Percentiles rank a stretch among this genome's conserved stretches.
Evolutionary conservation across 2,113 vertebrate species (phyloP).

Genomic region (Trachemys scripta): DNA sequence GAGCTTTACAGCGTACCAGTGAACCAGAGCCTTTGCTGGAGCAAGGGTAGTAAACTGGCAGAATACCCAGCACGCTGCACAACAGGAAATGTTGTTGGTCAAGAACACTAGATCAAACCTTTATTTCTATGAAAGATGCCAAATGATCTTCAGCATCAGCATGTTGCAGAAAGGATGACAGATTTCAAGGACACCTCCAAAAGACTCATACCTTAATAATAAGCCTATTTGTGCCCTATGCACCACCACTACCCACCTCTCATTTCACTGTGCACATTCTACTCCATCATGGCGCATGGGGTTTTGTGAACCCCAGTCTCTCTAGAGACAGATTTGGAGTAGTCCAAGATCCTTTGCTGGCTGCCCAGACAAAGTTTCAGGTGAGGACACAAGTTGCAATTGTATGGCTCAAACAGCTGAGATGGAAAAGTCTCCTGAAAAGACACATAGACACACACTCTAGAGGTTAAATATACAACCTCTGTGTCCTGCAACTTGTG

Average conservation of each 20-base stretch:
- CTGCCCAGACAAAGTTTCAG: neutral
- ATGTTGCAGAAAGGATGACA: neutral
- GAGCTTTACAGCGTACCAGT: constrained; percentile 60
- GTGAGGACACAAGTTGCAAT: neutral
- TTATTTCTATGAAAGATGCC: neutral
- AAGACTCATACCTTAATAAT: neutral
- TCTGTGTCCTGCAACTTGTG: constrained; percentile 33
- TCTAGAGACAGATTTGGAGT: neutral
- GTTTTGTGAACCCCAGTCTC: neutral
- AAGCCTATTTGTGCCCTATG: neutral
- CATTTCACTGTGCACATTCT: neutral
- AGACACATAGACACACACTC: constrained; percentile 26
- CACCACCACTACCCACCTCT: neutral
- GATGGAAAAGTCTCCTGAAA: neutral
- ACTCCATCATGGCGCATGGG: neutral
- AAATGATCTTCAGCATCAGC: neutral
- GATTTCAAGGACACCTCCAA: neutral
- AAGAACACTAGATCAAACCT: neutral
- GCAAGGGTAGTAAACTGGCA: neutral
- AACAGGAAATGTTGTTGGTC: constrained; percentile 7
- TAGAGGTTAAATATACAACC: constrained; percentile 59
- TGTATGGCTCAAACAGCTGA: neutral
- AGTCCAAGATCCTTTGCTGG: neutral
- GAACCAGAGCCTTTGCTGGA: neutral
- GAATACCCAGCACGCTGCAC: neutral